Evolutionary conservation across 1,140 invertebrate species (phyloP).

Genomic region (Drosophila baimaii): DNA sequence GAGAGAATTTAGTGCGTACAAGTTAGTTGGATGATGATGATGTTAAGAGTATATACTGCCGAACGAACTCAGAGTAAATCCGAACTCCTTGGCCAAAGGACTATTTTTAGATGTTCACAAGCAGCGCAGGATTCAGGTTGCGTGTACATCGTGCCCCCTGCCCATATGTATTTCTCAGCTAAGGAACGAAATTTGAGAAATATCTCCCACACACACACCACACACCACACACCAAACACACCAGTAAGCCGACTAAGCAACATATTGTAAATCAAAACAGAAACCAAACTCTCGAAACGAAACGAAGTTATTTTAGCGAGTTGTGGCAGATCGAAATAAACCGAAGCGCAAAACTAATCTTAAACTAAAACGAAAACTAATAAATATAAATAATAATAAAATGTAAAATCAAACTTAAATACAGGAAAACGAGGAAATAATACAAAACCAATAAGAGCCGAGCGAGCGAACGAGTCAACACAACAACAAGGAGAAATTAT

Average conservation of each 20-base stretch:
- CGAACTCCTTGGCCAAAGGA: conserved; percentile 40
- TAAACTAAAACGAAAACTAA: conserved; percentile 43
- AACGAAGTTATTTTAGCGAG: conserved; percentile 45
- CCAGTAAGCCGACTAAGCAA: conserved; percentile 40
- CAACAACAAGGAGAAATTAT: conserved; percentile 45
- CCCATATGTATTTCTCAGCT: conserved; percentile 18
- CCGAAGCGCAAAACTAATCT: conserved; percentile 31
- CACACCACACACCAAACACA: too few relatives aligned
- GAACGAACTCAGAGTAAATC: conserved; percentile 31
- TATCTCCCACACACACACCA: conserved; percentile 2
- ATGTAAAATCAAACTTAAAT: conserved; percentile 80
- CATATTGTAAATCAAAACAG: conserved; percentile 70
- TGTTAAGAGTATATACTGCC: conserved; percentile 36
- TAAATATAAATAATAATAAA: conserved; percentile 70
- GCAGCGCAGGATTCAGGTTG: conserved; percentile 8
- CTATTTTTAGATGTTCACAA: conserved; percentile 53
- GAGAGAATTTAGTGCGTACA: conserved; percentile 55
- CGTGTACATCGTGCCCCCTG: conserved; percentile 6
- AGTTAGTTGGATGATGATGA: conserved; percentile 65
- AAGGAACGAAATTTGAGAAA: conserved; percentile 24
- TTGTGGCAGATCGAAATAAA: conserved; percentile 31
- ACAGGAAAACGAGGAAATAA: conserved; percentile 64
- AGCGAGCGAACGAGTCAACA: conserved; percentile 39
- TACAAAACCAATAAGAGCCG: conserved; percentile 18
- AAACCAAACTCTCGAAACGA: conserved; percentile 23